Conservation (phyloP, 2,888 invertebrate species). For the Caradrina kadenii region DNA sequence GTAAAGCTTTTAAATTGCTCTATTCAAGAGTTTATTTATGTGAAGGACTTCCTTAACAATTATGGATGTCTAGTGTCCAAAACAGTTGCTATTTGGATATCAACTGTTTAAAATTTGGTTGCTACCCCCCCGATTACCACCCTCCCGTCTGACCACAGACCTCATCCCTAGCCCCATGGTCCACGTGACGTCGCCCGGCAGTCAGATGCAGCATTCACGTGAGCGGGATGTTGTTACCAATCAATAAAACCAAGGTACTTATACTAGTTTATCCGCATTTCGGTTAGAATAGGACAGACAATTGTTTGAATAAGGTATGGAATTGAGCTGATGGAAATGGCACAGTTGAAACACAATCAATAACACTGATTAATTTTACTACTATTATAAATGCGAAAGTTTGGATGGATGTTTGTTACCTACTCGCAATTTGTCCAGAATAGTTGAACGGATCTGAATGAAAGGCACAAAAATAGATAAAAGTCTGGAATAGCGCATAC, state of each 20-base stretch:
- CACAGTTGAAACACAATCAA: neutral
- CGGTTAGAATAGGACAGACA: conserved; percentile 10
- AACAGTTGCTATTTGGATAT: neutral
- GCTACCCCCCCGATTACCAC: neutral
- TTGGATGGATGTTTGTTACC: no score
- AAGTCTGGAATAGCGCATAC: no score
- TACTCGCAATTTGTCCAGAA: no score
- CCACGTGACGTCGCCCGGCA: conserved; percentile 41
- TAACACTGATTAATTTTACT: neutral
- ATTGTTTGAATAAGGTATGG: conserved; percentile 13
- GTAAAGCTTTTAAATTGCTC: conserved; percentile 14
- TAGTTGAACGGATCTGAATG: no score
- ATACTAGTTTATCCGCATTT: conserved; percentile 15
- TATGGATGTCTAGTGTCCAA: neutral
- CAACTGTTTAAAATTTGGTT: conserved; percentile 6
- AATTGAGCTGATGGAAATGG: conserved; percentile 2
- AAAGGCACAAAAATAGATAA: no score
- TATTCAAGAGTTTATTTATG: neutral
- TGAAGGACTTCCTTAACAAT: conserved; percentile 1
- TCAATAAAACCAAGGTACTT: conserved; percentile 69
- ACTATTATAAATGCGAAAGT: no score
- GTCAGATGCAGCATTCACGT: conserved; percentile 61
- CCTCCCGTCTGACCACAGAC: conserved; percentile 14
- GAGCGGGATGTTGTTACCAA: conserved; percentile 64
- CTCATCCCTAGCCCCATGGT: conserved; percentile 8